These are phyloP conservation scores for Etheostoma cragini DNA, from an alignment of 2,113 vertebrate species.

Conservation along the genomic window DNA sequence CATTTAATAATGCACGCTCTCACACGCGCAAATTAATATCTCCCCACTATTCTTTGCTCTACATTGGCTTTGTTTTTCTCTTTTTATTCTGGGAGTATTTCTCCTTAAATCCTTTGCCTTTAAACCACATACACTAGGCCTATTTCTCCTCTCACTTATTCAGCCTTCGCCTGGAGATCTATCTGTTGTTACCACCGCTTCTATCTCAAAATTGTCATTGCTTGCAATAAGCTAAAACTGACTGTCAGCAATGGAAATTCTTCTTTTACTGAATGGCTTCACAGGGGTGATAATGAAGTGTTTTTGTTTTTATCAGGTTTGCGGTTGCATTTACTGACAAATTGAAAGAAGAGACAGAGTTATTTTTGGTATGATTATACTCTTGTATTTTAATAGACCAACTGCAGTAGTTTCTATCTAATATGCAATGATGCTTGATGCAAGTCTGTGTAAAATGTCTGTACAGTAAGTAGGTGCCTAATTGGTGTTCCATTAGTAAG, in stretches of 20 bases:
- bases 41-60: constrained; percentile 54
- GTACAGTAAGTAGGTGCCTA: background rate
- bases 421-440: background rate
- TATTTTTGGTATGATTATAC: constrained; percentile 86
- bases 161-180: constrained; percentile 23
- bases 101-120: constrained; percentile 44
- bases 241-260: constrained; percentile 11
- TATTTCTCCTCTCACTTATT: constrained; percentile 18
- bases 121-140: constrained; percentile 18
- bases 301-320: constrained; percentile 85
- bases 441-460: background rate
- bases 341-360: constrained; percentile 87
- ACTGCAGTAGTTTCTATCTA: constrained; percentile 9
- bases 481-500: background rate
- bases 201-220: constrained; percentile 28
- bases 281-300: constrained; percentile 22
- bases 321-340: constrained; percentile 91
- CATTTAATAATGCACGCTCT: constrained; percentile 50
- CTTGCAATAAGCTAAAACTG: constrained; percentile 26
- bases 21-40: constrained; percentile 50
- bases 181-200: constrained; percentile 19
- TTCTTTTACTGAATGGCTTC: constrained; percentile 18
- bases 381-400: constrained; percentile 5
- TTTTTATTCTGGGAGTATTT: constrained; percentile 45
- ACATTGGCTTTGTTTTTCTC: constrained; percentile 54